These are phyloP conservation scores for Chrysochloris asiatica DNA, from an alignment of 2,113 vertebrate species.

Conservation along the genomic window DNA sequence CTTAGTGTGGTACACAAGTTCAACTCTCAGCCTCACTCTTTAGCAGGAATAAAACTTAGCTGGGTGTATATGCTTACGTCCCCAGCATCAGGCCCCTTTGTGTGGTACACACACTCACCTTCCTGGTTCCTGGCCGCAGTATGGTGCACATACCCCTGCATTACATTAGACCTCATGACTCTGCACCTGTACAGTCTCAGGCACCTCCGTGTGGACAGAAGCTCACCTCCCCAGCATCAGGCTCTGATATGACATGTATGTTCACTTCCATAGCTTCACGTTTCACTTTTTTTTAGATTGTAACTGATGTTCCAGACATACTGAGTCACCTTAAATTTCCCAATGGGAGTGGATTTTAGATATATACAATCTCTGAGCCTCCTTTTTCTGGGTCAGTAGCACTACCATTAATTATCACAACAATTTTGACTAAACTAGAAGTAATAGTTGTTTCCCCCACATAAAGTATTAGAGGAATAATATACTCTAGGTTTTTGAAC, in stretches of 20 bases:
- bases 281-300: not conserved
- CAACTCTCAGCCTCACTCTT: not conserved
- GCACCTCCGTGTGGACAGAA: too few species aligned
- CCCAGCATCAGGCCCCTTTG: not conserved
- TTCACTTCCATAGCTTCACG: not conserved
- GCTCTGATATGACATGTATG: not conserved
- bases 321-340: conserved; percentile 9
- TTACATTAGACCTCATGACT: not conserved
- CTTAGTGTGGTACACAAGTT: not conserved
- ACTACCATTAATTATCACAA: not conserved
- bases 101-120: not conserved
- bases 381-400: not conserved
- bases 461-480: conserved; percentile 1
- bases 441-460: conserved; percentile 15
- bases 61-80: not conserved
- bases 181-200: too few species aligned
- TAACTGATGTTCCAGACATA: not conserved
- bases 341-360: conserved; percentile 29
- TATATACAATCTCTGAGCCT: not conserved
- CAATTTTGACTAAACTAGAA: conserved; percentile 28
- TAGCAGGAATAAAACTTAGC: too few species aligned
- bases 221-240: not conserved
- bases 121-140: not conserved
- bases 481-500: not conserved
- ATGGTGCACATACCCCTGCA: not conserved